Percentiles rank a stretch among this genome's conserved stretches.
phyloP scores from a whole-genome alignment of 2,888 invertebrate species.

The Microchrysa polita region DNA sequence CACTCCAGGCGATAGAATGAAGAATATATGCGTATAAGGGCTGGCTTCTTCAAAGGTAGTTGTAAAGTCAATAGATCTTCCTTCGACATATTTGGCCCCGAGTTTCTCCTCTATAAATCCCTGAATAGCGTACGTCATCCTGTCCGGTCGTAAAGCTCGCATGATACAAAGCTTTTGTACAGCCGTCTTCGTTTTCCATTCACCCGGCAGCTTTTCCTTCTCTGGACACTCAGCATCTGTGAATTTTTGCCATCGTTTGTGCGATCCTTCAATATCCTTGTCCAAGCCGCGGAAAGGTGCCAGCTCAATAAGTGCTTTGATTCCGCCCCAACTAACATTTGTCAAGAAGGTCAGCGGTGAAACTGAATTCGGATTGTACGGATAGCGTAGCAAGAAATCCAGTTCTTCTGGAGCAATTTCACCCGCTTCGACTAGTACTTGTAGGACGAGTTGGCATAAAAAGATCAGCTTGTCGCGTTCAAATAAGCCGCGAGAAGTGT shows the following conservation, averaged over 20 bases:
- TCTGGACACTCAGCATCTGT: conserved; percentile 93
- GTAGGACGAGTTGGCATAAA: conserved; percentile 84
- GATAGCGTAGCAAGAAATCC: conserved; percentile 88
- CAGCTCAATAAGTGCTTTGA: conserved; percentile 78
- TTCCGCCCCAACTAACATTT: conserved; percentile 82
- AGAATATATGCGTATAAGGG: conserved; percentile 87
- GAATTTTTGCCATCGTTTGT: conserved; percentile 92
- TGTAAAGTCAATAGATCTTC: conserved; percentile 80
- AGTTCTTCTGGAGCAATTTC: conserved; percentile 80
- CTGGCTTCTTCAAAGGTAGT: conserved; percentile 89
- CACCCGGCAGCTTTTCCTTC: conserved; percentile 92
- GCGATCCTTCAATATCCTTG: conserved; percentile 89
- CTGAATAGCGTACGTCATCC: conserved; percentile 88
- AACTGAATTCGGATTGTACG: conserved; percentile 75
- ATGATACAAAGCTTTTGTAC: conserved; percentile 91
- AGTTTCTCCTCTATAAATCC: conserved; percentile 90
- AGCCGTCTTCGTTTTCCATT: conserved; percentile 91
- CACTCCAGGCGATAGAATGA: conserved; percentile 93
- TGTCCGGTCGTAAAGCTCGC: conserved; percentile 88
- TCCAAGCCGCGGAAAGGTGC: conserved; percentile 86
- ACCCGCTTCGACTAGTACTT: conserved; percentile 69
- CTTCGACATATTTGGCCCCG: conserved; percentile 83
- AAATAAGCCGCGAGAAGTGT: conserved; percentile 90
- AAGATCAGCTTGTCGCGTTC: conserved; percentile 93
- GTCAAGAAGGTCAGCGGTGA: conserved; percentile 87